phyloP scores from a whole-genome alignment of 2,113 vertebrate species.

The Phyllopteryx taeniolatus region DNA sequence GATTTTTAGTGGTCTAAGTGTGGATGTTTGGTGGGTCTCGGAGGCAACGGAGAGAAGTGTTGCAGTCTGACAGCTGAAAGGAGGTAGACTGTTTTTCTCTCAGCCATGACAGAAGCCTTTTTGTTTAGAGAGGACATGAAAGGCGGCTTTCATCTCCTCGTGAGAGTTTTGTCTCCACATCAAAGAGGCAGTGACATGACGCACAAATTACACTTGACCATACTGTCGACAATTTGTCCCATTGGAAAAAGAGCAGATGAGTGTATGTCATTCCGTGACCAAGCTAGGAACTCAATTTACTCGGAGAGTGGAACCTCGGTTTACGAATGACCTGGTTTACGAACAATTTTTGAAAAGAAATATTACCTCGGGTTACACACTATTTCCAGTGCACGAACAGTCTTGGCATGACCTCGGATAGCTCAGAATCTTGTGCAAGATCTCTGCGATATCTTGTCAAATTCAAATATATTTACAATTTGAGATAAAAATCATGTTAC shows the following conservation, averaged over 20 bases:
- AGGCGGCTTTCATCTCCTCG: constrained; percentile 41
- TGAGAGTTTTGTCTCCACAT: constrained; percentile 28
- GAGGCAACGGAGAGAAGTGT: constrained; percentile 21
- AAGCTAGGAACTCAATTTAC: too few species aligned
- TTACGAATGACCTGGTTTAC: too few species aligned
- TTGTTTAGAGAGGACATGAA: constrained; percentile 44
- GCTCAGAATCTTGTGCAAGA: too few species aligned
- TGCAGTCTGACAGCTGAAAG: constrained; percentile 15
- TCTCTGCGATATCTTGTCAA: too few species aligned
- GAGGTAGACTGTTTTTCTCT: constrained; percentile 42
- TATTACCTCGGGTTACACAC: too few species aligned
- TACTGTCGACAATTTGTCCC: background rate
- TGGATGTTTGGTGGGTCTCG: constrained; percentile 18
- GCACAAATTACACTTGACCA: background rate
- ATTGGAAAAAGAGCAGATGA: background rate
- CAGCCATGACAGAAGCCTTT: constrained; percentile 27
- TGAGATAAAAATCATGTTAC: too few species aligned
- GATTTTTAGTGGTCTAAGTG: constrained; percentile 6
- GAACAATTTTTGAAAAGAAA: too few species aligned
- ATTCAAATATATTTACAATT: too few species aligned
- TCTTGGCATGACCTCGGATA: too few species aligned
- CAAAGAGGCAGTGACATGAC: constrained; percentile 25
- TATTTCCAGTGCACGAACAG: too few species aligned
- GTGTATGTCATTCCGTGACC: too few species aligned
- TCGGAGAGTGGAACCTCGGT: too few species aligned